phyloP scores from a whole-genome alignment of 2,797 vertebrate species.

The Balearica regulorum region DNA sequence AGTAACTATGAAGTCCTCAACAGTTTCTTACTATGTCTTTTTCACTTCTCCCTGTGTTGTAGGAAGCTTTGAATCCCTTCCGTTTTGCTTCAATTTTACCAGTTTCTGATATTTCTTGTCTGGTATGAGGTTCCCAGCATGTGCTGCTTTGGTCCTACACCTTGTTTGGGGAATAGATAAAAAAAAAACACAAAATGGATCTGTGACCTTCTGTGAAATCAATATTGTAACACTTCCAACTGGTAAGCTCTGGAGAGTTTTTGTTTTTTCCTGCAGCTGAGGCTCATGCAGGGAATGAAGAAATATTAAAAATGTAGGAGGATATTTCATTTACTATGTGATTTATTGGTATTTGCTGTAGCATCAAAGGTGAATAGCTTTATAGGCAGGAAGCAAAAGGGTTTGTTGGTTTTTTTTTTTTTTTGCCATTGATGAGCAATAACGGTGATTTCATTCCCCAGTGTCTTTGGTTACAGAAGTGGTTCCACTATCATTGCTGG shows the following conservation, averaged over 20 bases:
- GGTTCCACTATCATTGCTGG: background rate
- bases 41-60: background rate
- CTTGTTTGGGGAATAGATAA: background rate
- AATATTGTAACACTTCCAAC: background rate
- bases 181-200: background rate
- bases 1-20: background rate
- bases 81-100: background rate
- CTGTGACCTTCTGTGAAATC: background rate
- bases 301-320: slow-evolving; percentile 45
- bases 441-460: slow-evolving; percentile 10
- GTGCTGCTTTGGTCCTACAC: background rate
- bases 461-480: slow-evolving; percentile 3
- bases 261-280: background rate
- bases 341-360: slow-evolving; percentile 2
- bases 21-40: background rate
- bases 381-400: slow-evolving; percentile 9
- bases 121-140: background rate
- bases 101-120: background rate
- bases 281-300: background rate
- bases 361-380: slow-evolving; percentile 11
- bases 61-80: background rate
- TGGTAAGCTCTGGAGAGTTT: background rate
- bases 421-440: background rate
- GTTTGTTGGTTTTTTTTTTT: too few relatives aligned
- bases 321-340: slow-evolving; percentile 28